Evolutionary conservation across 2,888 invertebrate genomes (phyloP).

Genomic region (Leptinotarsa haldemani): DNA sequence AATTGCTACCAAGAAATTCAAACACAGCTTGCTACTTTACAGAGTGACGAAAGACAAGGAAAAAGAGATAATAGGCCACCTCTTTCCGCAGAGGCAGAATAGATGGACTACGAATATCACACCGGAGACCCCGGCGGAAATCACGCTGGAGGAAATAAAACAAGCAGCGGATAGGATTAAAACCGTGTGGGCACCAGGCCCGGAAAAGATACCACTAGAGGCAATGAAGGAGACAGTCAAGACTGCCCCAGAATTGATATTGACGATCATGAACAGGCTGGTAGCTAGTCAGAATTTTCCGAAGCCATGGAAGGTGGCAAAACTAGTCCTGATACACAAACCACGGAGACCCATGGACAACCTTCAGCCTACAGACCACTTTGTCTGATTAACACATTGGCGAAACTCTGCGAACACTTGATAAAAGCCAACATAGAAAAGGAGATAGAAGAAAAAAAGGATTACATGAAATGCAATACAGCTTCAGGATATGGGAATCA

Average conservation of each 20-base stretch:
- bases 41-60: background rate
- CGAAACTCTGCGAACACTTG: conserved; percentile 22
- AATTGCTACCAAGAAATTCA: conserved; percentile 14
- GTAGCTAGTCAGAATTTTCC: conserved; percentile 9
- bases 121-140: background rate
- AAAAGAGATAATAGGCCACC: background rate
- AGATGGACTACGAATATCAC: background rate
- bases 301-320: conserved; percentile 12
- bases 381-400: conserved; percentile 23
- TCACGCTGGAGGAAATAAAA: conserved; percentile 3
- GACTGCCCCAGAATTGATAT: background rate
- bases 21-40: background rate
- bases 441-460: conserved; percentile 20
- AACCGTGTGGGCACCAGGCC: background rate
- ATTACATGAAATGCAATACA: conserved; percentile 24
- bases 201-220: conserved; percentile 1
- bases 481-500: conserved; percentile 31
- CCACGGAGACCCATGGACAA: conserved; percentile 5
- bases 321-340: conserved; percentile 26
- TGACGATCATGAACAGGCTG: conserved; percentile 10
- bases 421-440: conserved; percentile 23
- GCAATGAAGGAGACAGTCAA: background rate
- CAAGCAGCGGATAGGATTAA: conserved; percentile 26
- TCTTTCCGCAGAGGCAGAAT: conserved; percentile 21
- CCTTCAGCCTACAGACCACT: conserved; percentile 24